Conservation (phyloP, 2,113 vertebrate species). For the Ciconia boyciana region DNA sequence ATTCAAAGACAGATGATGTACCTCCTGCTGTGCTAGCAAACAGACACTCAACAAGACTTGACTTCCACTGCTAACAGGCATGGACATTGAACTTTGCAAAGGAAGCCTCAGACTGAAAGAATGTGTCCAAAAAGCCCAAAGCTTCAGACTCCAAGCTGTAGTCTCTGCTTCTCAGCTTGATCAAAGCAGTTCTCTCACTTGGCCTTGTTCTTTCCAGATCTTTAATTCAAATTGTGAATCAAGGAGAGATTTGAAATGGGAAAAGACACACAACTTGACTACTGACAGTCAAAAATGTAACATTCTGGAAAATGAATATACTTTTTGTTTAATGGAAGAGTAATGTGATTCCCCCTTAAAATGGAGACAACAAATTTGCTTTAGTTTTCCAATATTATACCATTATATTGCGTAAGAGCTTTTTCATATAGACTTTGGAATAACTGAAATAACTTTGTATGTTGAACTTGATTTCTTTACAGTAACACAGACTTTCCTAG, state of each 20-base stretch:
- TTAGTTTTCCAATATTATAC: neutral
- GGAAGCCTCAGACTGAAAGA: constrained; percentile 17
- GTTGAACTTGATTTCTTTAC: neutral
- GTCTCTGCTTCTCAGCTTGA: neutral
- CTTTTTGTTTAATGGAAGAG: neutral
- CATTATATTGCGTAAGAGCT: neutral
- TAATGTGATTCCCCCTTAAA: neutral
- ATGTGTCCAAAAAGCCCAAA: constrained; percentile 44
- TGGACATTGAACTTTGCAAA: constrained; percentile 42
- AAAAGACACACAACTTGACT: neutral
- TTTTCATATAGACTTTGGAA: neutral
- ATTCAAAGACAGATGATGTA: constrained; percentile 45
- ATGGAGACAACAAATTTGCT: neutral
- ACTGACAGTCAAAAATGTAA: neutral
- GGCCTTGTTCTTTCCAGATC: neutral
- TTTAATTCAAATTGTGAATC: neutral
- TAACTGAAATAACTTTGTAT: neutral
- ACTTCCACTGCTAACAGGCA: constrained; percentile 71
- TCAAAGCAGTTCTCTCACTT: neutral
- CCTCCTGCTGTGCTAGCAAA: constrained; percentile 54
- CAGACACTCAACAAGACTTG: constrained; percentile 65
- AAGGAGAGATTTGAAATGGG: neutral
- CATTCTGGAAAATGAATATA: neutral
- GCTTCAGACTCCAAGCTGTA: neutral
- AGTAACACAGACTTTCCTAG: neutral